These are phyloP conservation scores for Lamellibrachia satsuma DNA, from an alignment of 2,888 invertebrate species.

Conservation along the genomic window DNA sequence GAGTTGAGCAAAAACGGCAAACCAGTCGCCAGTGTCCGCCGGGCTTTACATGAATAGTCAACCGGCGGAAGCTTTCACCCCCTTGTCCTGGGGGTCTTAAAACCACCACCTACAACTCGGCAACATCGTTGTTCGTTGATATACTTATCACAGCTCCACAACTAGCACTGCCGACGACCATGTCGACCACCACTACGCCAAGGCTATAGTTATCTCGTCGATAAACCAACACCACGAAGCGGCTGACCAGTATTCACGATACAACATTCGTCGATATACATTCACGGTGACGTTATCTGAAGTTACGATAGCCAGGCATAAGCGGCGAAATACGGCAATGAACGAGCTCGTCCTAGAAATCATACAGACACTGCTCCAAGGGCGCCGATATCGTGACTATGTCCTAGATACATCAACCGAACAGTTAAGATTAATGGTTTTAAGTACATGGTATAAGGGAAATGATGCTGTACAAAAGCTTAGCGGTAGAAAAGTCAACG, in stretches of 20 bases:
- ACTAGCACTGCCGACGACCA: not conserved
- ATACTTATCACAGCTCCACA: not conserved
- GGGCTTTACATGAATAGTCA: not conserved
- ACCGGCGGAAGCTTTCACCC: not conserved
- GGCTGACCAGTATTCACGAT: not conserved
- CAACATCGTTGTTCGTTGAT: not conserved
- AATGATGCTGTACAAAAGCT: not conserved
- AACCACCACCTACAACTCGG: not conserved
- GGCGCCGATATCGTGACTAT: not conserved
- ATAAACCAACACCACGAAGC: not conserved
- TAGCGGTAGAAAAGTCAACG: not conserved
- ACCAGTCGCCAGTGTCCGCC: too few species aligned
- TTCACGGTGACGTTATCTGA: not conserved
- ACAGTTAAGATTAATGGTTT: not conserved
- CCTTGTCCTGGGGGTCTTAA: not conserved
- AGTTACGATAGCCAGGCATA: not conserved
- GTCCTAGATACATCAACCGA: not conserved
- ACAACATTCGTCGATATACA: not conserved
- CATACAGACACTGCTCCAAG: not conserved
- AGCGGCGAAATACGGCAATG: slow-evolving; percentile 8
- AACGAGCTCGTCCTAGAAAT: not conserved
- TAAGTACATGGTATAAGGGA: not conserved
- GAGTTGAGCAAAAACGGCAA: too few species aligned
- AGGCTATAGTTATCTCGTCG: not conserved
- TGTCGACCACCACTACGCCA: not conserved